Base-by-base conservation (phyloP, 2,113 vertebrate species). In the Carassius carassius region DNA sequence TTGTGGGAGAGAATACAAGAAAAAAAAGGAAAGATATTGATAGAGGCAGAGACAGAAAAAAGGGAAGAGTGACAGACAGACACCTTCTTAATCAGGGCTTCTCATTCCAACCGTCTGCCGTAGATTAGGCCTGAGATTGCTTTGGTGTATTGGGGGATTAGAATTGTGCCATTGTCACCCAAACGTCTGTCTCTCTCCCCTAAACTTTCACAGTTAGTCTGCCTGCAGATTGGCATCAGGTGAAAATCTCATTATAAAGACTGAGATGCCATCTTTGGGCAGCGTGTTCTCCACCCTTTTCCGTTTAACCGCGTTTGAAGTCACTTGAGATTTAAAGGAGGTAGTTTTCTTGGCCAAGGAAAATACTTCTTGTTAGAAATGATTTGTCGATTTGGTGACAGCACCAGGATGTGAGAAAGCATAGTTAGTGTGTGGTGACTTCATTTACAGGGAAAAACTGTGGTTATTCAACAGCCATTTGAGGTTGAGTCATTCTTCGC, bases 121-220 rank as follows among this genome's bases (percentile, higher is more conserved):
- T 67, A 81, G 79, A 81, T 81, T 81, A 81, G 44, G 62, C 41
- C 62, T 67, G 23, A 65, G 79, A 81, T 81, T 81, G 60, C 79
- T 69, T 81, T 51, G 62, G 44, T 81, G 60, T 32, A 13, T 65
- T 69, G 79, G 77, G 77, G 77, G 32, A 79, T 79, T 79, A 79
- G 6, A 62, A 17, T 35, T 51, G 79, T 81, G 79, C 60, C 62
- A 54, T 25, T 49, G 37, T 81, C 79, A 81, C 79, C 78, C 79
- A 81, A 65, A 81, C 5, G 62, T 67, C 25, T 44, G 37, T 23
- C 37, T 79, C 60, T 63, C 77, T 47, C 77, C 29, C 11, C 4
- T 47, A 49, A 69, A 51, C 25, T 54, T 69, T 19, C 54, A 47
- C 70, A 83, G 65, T 76, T 35, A 62, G 70, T 29, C 32, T 9